phyloP scores from a whole-genome alignment of 1,140 invertebrate species.

The Pogonomyrmex californicus region DNA sequence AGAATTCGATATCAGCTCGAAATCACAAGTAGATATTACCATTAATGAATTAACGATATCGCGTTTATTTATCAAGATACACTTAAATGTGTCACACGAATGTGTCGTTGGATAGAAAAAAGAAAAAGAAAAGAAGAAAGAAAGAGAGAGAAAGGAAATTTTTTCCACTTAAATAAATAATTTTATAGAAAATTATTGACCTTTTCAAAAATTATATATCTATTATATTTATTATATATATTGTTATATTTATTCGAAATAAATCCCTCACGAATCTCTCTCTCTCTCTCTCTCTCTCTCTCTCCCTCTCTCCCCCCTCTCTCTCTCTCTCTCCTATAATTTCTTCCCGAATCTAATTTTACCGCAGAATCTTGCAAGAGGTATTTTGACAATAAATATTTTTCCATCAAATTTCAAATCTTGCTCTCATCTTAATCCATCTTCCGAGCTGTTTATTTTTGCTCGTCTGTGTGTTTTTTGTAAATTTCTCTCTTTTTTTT shows the following conservation, averaged over 20 bases:
- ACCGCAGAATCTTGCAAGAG: neutral
- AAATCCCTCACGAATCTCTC: no score
- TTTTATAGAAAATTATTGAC: constrained; percentile 10
- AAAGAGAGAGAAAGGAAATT: no score
- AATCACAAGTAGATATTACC: neutral
- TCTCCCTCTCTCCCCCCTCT: no score
- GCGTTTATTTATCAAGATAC: neutral
- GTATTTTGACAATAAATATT: neutral
- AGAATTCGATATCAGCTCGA: neutral
- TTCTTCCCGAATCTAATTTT: neutral
- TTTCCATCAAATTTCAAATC: neutral
- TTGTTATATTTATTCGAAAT: no score
- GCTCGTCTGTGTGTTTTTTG: neutral
- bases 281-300: no score
- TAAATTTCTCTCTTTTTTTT: constrained; percentile 43
- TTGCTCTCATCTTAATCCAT: neutral
- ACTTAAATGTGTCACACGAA: neutral
- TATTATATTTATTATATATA: no score
- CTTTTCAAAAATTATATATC: neutral
- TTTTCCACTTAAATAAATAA: neutral
- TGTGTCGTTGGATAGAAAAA: neutral
- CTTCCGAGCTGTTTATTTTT: neutral
- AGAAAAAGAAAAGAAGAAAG: no score
- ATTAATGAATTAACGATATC: neutral
- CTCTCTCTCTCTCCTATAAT: no score